Conservation (phyloP, 1,140 invertebrate species). For the Caerostris darwini region DNA sequence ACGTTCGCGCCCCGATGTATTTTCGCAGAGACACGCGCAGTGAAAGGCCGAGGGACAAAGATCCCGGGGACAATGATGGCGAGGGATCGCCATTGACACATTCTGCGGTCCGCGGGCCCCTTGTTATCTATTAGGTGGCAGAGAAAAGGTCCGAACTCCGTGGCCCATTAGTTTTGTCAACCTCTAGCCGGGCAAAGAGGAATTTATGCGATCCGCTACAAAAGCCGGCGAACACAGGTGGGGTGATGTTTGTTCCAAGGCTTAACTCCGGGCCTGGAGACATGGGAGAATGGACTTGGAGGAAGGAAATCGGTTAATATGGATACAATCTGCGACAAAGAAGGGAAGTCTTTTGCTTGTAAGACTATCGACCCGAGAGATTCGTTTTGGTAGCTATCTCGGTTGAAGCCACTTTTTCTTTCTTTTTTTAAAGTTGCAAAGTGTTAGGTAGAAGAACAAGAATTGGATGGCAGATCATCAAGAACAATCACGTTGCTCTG, state of each 20-base stretch:
- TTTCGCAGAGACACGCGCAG: conserved; percentile 27
- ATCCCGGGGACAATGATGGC: conserved; percentile 14
- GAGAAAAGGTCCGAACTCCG: conserved; percentile 67
- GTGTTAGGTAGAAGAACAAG: no score
- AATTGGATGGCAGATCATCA: no score
- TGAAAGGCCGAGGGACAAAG: conserved; percentile 9
- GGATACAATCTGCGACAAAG: background rate
- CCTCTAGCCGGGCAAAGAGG: conserved; percentile 60
- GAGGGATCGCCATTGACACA: background rate
- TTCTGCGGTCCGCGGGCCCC: conserved; percentile 3
- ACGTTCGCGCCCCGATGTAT: background rate
- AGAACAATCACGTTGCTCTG: no score
- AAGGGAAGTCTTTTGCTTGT: background rate
- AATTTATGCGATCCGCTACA: conserved; percentile 59
- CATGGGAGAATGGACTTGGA: background rate
- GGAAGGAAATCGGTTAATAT: conserved; percentile 6
- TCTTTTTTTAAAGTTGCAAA: no score
- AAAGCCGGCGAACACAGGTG: conserved; percentile 55
- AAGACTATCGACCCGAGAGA: background rate
- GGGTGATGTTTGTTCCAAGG: conserved; percentile 65
- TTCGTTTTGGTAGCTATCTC: no score
- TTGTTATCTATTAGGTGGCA: conserved; percentile 73
- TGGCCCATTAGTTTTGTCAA: conserved; percentile 76
- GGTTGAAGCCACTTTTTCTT: background rate
- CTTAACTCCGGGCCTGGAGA: background rate